Conservation (phyloP, 2,797 vertebrate species). For the Nothura maculosa region DNA sequence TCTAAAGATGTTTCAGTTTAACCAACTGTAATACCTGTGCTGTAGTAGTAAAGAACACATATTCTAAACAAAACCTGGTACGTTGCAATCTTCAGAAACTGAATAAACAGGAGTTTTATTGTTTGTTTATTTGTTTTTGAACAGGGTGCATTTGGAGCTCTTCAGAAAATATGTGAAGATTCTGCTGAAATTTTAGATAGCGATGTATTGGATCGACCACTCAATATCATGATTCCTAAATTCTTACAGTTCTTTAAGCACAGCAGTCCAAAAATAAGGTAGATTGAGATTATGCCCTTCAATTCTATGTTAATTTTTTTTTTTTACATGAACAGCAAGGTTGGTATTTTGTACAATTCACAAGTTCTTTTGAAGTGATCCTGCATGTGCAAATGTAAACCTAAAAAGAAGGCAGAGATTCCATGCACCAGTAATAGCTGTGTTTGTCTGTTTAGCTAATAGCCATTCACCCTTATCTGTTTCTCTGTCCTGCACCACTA, state of each 20-base stretch:
- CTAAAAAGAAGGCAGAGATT: background rate
- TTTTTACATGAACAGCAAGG: background rate
- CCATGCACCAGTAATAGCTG: background rate
- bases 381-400: background rate
- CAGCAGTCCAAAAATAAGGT: constrained; percentile 97
- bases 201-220: constrained; percentile 94
- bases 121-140: background rate
- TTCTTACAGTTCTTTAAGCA: constrained; percentile 98
- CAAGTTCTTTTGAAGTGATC: background rate
- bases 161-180: constrained; percentile 99
- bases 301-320: background rate
- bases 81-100: background rate
- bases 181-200: constrained; percentile 98
- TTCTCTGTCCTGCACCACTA: background rate
- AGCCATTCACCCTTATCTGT: background rate
- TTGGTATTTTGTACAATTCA: background rate
- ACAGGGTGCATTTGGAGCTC: constrained; percentile 95
- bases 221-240: constrained; percentile 98
- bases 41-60: background rate
- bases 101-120: fast-evolving
- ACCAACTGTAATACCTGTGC: background rate
- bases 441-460: background rate
- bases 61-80: background rate
- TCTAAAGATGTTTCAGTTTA: background rate
- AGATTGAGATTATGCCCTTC: background rate